Conservation (phyloP, 1,140 invertebrate species). For the Atta cephalotes region DNA sequence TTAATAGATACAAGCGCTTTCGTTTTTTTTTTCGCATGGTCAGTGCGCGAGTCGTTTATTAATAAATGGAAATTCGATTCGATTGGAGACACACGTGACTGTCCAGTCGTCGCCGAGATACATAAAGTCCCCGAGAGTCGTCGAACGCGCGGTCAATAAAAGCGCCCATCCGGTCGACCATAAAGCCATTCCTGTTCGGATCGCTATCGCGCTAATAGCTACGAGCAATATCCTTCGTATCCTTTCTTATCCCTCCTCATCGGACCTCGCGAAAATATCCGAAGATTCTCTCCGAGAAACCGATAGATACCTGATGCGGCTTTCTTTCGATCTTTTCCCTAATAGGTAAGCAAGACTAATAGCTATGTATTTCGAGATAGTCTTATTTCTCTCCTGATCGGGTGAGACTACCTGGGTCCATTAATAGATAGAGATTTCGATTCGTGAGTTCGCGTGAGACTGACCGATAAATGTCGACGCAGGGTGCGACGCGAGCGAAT, state of each 20-base stretch:
- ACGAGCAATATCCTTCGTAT: constrained; percentile 39
- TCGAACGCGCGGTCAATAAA: neutral
- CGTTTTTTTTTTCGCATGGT: constrained; percentile 38
- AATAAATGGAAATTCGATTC: constrained; percentile 75
- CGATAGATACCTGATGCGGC: constrained; percentile 23
- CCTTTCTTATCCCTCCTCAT: constrained; percentile 40
- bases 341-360: constrained; percentile 53
- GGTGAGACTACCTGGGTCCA: constrained; percentile 12
- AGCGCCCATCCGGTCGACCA: neutral
- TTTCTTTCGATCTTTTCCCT: constrained; percentile 55
- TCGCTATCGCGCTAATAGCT: constrained; percentile 53
- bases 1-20: constrained; percentile 68
- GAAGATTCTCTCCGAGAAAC: constrained; percentile 7
- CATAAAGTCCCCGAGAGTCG: neutral
- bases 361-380: constrained; percentile 41
- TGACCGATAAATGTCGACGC: constrained; percentile 67
- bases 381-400: constrained; percentile 41
- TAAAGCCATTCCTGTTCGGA: constrained; percentile 45
- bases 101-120: neutral
- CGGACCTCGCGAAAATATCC: constrained; percentile 25
- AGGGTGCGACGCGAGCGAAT: constrained; percentile 40
- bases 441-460: constrained; percentile 68
- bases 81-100: neutral
- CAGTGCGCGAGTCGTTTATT: constrained; percentile 32
- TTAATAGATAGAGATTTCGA: constrained; percentile 57